phyloP scores from a whole-genome alignment of 37 sponge, comb jelly and placozoan genomes.

The Dysidea cf. avara region DNA sequence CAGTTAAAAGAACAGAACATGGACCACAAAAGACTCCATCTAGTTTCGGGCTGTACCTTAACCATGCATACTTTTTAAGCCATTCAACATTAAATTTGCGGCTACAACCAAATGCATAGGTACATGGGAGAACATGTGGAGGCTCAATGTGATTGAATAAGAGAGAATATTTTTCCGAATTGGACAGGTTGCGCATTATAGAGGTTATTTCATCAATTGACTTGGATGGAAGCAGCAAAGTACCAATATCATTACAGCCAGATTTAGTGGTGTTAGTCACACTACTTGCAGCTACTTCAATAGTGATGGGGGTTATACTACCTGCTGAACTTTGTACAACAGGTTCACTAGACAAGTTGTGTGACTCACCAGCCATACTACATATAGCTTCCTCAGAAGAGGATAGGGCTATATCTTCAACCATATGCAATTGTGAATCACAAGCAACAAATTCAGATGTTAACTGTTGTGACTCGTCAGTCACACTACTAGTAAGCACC shows the following conservation, averaged over 20 bases:
- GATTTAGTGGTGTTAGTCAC: no score
- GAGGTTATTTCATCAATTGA: conserved; percentile 1
- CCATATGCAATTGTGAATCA: no score
- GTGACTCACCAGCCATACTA: no score
- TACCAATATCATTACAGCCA: conserved; percentile 25
- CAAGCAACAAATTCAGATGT: no score
- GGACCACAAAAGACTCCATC: conserved; percentile 68
- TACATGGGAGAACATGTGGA: conserved; percentile 7
- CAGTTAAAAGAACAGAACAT: conserved; percentile 34
- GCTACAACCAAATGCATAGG: conserved; percentile 11
- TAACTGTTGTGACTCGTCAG: no score
- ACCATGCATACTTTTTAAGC: conserved; percentile 59
- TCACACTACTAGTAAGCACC: no score
- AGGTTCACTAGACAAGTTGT: no score
- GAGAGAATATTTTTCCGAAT: conserved; percentile 21
- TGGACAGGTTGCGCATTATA: conserved; percentile 5
- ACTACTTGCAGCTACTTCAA: no score
- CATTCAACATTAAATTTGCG: conserved; percentile 36
- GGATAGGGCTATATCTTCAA: no score
- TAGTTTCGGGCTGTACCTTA: conserved; percentile 43
- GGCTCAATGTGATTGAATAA: conserved; percentile 2
- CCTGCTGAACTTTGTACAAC: no score
- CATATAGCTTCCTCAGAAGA: no score
- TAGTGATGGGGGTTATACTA: no score
- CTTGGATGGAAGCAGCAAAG: background rate